Evolutionary conservation across 2,797 vertebrate species (phyloP).

Genomic region (Channa striata): DNA sequence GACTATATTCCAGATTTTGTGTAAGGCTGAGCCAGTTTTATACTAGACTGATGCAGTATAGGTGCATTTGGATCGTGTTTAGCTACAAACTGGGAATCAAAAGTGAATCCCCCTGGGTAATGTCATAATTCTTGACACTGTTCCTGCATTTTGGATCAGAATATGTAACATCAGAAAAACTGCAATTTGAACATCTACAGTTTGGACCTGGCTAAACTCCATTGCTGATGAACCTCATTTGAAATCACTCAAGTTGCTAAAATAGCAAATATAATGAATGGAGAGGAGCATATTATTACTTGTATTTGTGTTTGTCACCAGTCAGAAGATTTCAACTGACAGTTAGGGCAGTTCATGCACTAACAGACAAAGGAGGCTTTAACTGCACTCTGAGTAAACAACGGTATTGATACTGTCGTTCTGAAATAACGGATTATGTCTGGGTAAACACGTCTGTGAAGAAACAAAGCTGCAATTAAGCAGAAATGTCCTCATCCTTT

Average conservation of each 20-base stretch:
- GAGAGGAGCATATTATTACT: too few species aligned
- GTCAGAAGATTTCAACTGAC: slow-evolving; percentile 1
- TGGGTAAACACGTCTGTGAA: slow-evolving; percentile 19
- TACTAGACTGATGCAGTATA: too few species aligned
- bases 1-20: too few species aligned
- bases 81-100: neutral
- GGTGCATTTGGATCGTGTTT: neutral
- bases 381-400: slow-evolving; percentile 24
- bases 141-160: too few species aligned
- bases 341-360: neutral
- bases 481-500: slow-evolving; percentile 24
- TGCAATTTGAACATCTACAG: neutral
- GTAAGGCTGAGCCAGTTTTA: too few species aligned
- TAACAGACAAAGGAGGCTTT: neutral
- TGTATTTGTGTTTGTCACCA: neutral
- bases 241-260: neutral
- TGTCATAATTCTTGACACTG: too few species aligned
- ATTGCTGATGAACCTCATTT: neutral
- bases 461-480: slow-evolving; percentile 33
- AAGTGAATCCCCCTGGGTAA: neutral
- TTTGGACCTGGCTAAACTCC: neutral
- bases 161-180: neutral
- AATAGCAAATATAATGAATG: too few species aligned
- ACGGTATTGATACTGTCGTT: slow-evolving; percentile 16
- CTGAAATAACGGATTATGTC: slow-evolving; percentile 25